Conservation (phyloP, 64 coral and sea anemone species). For the Acropora yongei region DNA sequence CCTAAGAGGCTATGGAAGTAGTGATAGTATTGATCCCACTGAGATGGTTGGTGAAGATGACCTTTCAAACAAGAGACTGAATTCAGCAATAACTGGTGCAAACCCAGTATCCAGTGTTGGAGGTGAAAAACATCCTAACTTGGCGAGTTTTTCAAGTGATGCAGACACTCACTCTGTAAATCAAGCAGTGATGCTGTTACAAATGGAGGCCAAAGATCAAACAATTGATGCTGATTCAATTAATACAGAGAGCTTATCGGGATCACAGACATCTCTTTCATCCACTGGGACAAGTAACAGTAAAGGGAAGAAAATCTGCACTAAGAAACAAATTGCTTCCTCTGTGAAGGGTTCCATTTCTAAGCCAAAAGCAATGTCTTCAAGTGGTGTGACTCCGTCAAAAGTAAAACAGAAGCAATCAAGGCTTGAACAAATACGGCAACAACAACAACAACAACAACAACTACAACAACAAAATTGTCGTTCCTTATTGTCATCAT, state of each 20-base stretch:
- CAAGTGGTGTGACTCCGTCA: background rate
- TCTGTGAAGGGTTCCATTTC: slow-evolving; percentile 4
- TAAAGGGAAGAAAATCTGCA: slow-evolving; percentile 33
- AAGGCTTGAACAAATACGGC: slow-evolving; percentile 33
- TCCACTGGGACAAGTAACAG: slow-evolving; percentile 49
- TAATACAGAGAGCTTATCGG: slow-evolving; percentile 17
- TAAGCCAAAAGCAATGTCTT: slow-evolving; percentile 14
- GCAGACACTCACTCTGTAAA: background rate
- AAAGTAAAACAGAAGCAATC: slow-evolving; percentile 25
- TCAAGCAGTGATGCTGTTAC: background rate
- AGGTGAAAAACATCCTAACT: background rate
- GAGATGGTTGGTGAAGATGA: slow-evolving; percentile 29
- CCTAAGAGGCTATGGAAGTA: slow-evolving; percentile 6
- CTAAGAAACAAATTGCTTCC: slow-evolving; percentile 6
- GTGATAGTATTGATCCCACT: background rate
- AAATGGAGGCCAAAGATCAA: background rate
- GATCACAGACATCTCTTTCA: slow-evolving; percentile 51
- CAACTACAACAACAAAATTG: slow-evolving; percentile 32
- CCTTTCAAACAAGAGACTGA: slow-evolving; percentile 33
- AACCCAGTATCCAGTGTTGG: background rate
- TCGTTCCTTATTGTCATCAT: background rate
- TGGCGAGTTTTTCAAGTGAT: slow-evolving; percentile 1
- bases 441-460: slow-evolving; percentile 28
- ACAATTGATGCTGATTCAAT: background rate
- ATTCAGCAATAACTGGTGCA: background rate